Evolutionary conservation across 2,888 invertebrate genomes (phyloP), one percentile per base, ranked within the genome.

Genomic region (Napeogenes sylphis): DNA sequence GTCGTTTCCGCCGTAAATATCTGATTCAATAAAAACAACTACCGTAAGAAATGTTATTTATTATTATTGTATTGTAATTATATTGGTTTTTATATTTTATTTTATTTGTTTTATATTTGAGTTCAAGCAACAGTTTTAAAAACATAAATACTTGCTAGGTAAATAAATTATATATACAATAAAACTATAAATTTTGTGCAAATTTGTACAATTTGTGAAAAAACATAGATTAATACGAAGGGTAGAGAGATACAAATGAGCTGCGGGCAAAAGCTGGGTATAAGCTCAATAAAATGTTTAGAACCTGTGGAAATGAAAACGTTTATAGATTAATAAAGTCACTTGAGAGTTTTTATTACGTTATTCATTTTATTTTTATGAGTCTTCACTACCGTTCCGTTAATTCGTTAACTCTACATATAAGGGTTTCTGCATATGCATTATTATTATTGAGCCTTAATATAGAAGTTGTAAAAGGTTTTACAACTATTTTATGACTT

Each of bases 301-400:
- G 12, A 42, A 42, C 42, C 42, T 42, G 42, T 42, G 42, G 10
- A 68, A 71, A 71, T 68, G 62, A 69, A 68, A 70, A 66, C 71
- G 71, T 75, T 76, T 73, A 75, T 66, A 70, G 72, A 70, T 72
- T 79, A 78, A 79, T 78, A 76, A 77, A 78, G 80, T 75, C 76
- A 78, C 79, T 74, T 76, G 73, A 73, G 70, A 68, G 72, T 75
- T 80, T 66, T 83, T 79, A 81, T 74, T 74, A 70, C 70, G 73
- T 77, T 78, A 69, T 79, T 80, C 73, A 76, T 81, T 79, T 78
- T 73, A 74, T 73, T 76, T 76, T 78, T 79, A 81, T 78, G 71
- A 66, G 67, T 76, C 80, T 80, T 81, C 79, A 78, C 69, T 73
- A 71, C 62, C 63, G 64, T 64, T 60, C 47, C 61, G 59, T 59